phyloP scores from a whole-genome alignment of 2,797 vertebrate species.

The Diplodus sargus region DNA sequence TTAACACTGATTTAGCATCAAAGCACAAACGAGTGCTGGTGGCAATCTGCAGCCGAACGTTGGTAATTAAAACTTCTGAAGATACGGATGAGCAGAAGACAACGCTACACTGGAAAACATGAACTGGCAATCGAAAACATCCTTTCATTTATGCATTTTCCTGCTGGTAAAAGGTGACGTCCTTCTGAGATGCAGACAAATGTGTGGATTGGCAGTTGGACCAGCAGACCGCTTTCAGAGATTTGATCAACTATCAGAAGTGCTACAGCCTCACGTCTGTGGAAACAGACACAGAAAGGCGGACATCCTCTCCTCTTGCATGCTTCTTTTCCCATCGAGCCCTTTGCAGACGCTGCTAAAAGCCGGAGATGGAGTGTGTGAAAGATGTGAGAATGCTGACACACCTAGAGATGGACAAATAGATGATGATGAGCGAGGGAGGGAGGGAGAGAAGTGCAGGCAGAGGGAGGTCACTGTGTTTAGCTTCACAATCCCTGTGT shows the following conservation, averaged over 20 bases:
- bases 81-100: slow-evolving; percentile 11
- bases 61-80: slow-evolving; percentile 38
- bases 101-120: not conserved
- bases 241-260: slow-evolving; percentile 8
- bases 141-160: not conserved
- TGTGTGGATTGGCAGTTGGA: not conserved
- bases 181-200: not conserved
- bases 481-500: not conserved
- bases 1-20: slow-evolving; percentile 32
- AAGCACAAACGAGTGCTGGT: not conserved
- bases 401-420: slow-evolving; percentile 31
- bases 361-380: slow-evolving; percentile 11
- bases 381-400: slow-evolving; percentile 28
- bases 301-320: not conserved
- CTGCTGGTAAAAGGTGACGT: not conserved
- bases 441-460: not conserved
- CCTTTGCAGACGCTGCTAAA: slow-evolving; percentile 44
- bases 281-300: not conserved
- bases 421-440: slow-evolving; percentile 43
- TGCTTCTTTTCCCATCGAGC: slow-evolving; percentile 23
- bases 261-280: not conserved
- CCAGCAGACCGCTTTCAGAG: not conserved
- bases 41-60: slow-evolving; percentile 21
- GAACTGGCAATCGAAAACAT: slow-evolving; percentile 6
- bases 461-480: slow-evolving; percentile 19